Conservation (phyloP, 2,888 invertebrate species). For the Fabriciana adippe region DNA sequence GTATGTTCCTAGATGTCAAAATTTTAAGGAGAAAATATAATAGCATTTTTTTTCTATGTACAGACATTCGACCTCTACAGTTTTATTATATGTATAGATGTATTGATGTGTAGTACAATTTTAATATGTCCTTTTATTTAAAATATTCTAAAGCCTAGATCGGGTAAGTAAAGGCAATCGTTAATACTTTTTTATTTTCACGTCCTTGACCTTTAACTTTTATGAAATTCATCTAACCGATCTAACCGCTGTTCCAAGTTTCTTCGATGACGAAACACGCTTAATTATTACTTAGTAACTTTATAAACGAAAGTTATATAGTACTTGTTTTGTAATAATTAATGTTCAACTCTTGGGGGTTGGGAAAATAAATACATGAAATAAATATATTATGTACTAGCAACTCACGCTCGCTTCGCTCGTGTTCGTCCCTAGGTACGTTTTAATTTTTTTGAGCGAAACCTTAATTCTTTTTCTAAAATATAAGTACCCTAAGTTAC, state of each 20-base stretch:
- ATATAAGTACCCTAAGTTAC: too few species aligned
- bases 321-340: slow-evolving; percentile 19
- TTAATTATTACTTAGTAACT: slow-evolving; percentile 20
- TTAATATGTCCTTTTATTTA: too few species aligned
- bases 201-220: slow-evolving; percentile 17
- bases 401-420: background rate
- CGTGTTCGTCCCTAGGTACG: too few species aligned
- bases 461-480: too few species aligned
- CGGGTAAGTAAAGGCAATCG: background rate
- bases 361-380: background rate
- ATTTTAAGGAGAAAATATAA: too few species aligned
- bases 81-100: too few species aligned
- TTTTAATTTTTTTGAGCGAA: too few species aligned
- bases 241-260: slow-evolving; percentile 17
- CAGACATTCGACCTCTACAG: too few species aligned
- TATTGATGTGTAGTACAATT: too few species aligned
- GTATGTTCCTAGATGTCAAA: too few species aligned
- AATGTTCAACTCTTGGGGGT: slow-evolving; percentile 8
- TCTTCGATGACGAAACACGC: slow-evolving; percentile 22
- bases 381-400: background rate
- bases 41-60: too few species aligned
- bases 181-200: slow-evolving; percentile 16
- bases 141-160: too few species aligned
- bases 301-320: slow-evolving; percentile 17
- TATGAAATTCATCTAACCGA: slow-evolving; percentile 20